Evolutionary conservation across 2,888 invertebrate genomes (phyloP).

Genomic region (Meandrusa payeni): DNA sequence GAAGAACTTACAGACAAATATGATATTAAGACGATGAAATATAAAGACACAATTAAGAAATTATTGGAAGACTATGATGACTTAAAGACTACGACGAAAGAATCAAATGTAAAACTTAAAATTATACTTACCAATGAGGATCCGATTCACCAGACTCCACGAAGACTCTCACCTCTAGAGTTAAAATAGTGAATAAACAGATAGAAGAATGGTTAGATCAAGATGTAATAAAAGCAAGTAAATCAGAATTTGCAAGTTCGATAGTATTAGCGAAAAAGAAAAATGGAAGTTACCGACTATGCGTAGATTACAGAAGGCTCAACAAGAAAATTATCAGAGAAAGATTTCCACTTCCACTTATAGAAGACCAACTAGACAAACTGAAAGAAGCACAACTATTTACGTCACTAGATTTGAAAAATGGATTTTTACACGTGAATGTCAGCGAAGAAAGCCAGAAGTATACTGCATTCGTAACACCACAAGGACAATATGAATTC

Average conservation of each 20-base stretch:
- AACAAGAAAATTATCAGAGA: slow-evolving; percentile 43
- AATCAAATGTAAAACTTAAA: too few species aligned
- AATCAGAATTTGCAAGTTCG: slow-evolving; percentile 30
- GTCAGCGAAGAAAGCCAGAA: slow-evolving; percentile 35
- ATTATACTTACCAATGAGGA: too few species aligned
- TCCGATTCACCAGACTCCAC: slow-evolving; percentile 15
- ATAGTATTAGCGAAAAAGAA: slow-evolving; percentile 29
- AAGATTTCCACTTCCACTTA: slow-evolving; percentile 43
- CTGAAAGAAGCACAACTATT: slow-evolving; percentile 26
- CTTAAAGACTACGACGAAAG: too few species aligned
- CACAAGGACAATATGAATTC: slow-evolving; percentile 46
- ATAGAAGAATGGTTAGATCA: slow-evolving; percentile 25
- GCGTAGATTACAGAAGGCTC: slow-evolving; percentile 20
- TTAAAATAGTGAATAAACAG: slow-evolving; percentile 18
- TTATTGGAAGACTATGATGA: too few species aligned
- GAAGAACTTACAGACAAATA: too few species aligned
- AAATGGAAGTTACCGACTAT: slow-evolving; percentile 19
- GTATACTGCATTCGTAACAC: slow-evolving; percentile 50
- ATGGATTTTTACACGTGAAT: slow-evolving; percentile 45
- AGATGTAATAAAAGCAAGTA: slow-evolving; percentile 25
- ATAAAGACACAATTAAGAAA: too few species aligned
- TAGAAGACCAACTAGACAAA: slow-evolving; percentile 33
- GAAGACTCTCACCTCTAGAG: slow-evolving; percentile 24
- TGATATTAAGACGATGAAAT: too few species aligned
- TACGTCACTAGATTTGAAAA: slow-evolving; percentile 36